Evolutionary conservation across 2,888 invertebrate species (phyloP).

Genomic region (Ommatoiulus sabulosus): DNA sequence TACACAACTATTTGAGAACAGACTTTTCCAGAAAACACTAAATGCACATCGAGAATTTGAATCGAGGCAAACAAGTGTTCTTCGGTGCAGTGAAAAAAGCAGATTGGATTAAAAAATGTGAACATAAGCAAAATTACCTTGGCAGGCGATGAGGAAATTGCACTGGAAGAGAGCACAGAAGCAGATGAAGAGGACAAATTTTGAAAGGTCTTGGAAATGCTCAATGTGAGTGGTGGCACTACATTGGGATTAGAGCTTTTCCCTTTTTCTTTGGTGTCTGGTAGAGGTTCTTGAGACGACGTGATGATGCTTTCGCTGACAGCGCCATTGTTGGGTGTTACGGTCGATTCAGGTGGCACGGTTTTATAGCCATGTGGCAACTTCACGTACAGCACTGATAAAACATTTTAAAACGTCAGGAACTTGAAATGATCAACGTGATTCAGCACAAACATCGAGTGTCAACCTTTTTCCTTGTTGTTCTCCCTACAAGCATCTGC

Average conservation of each 20-base stretch:
- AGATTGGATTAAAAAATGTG: neutral
- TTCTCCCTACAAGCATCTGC: conserved; percentile 12
- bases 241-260: conserved; percentile 29
- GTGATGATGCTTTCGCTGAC: conserved; percentile 55
- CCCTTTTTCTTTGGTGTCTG: neutral
- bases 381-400: conserved; percentile 57
- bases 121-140: conserved; percentile 42
- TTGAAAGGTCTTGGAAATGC: conserved; percentile 53
- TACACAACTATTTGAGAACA: too few relatives aligned
- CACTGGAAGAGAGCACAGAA: conserved; percentile 40
- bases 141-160: conserved; percentile 48
- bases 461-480: neutral
- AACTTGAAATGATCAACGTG: neutral
- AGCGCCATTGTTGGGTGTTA: conserved; percentile 36
- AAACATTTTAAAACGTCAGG: neutral
- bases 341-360: neutral
- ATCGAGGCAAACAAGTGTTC: neutral
- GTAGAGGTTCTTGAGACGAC: conserved; percentile 53
- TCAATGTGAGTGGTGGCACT: conserved; percentile 52
- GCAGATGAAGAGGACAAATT: neutral
- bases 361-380: conserved; percentile 57
- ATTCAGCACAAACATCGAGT: neutral
- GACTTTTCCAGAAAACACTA: neutral
- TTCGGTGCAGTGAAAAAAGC: neutral
- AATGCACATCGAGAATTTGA: neutral